phyloP scores from a whole-genome alignment of 2,113 vertebrate genomes.

The Pseudois nayaur region DNA sequence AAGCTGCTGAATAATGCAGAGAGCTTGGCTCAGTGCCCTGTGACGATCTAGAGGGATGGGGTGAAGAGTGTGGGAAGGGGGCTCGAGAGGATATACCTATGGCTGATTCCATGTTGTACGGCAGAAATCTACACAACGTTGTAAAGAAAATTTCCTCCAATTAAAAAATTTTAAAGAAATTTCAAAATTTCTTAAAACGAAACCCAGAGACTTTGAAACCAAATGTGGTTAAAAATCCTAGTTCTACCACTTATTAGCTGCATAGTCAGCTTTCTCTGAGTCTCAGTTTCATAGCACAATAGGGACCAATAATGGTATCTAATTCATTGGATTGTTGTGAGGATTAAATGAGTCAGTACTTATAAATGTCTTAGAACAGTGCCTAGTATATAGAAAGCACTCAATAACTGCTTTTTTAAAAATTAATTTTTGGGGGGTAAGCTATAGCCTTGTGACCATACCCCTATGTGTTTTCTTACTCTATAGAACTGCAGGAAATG shows the following conservation, averaged over 20 bases:
- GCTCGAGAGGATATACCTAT: background rate
- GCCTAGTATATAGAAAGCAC: background rate
- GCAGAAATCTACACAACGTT: background rate
- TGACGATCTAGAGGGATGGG: background rate
- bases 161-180: background rate
- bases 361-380: slow-evolving; percentile 8
- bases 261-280: background rate
- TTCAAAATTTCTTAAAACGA: background rate
- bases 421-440: background rate
- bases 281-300: background rate
- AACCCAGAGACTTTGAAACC: background rate
- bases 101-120: background rate
- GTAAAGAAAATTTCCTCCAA: background rate
- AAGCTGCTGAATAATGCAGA: background rate
- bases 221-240: background rate
- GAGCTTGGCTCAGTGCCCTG: background rate
- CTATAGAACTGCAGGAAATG: slow-evolving; percentile 12
- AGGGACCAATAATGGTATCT: background rate
- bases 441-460: background rate
- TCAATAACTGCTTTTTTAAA: background rate
- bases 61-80: background rate
- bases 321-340: background rate
- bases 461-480: slow-evolving; percentile 6
- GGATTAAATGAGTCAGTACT: background rate
- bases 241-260: background rate